Evolutionary conservation across 1,140 invertebrate genomes (phyloP).

Genomic region (Sesamia nonagrioides): DNA sequence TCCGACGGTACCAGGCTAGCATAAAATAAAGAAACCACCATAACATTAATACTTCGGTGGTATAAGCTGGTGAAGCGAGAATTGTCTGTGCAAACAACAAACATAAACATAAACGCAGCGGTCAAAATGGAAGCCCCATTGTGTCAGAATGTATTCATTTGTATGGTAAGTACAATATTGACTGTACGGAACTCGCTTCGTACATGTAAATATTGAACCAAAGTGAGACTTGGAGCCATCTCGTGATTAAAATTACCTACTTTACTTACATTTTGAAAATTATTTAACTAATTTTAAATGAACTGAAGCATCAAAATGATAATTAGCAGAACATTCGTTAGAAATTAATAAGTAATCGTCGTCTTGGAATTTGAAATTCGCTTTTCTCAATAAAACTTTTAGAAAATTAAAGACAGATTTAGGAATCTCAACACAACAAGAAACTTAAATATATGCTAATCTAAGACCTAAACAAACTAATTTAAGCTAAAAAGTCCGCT

Average conservation of each 20-base stretch:
- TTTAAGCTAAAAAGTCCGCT: conserved; percentile 15
- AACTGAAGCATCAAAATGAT: not conserved
- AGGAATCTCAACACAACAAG: not conserved
- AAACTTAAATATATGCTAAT: conserved; percentile 31
- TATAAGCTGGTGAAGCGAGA: conserved; percentile 74
- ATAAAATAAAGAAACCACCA: conserved; percentile 71
- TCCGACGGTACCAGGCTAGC: conserved; percentile 55
- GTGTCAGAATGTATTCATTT: conserved; percentile 86
- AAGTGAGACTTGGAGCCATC: conserved; percentile 57
- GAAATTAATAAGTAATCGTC: too few relatives aligned
- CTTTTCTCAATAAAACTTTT: too few relatives aligned
- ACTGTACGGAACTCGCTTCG: conserved; percentile 80
- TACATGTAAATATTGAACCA: conserved; percentile 72
- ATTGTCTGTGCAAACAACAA: conserved; percentile 82
- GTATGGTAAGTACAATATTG: conserved; percentile 83
- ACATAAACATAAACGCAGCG: conserved; percentile 73
- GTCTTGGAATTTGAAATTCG: too few relatives aligned
- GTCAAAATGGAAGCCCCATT: conserved; percentile 85
- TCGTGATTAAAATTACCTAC: conserved; percentile 62
- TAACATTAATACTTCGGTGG: conserved; percentile 71
- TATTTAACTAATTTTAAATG: not conserved
- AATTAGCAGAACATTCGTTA: too few relatives aligned
- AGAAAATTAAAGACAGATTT: too few relatives aligned
- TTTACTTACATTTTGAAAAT: not conserved
- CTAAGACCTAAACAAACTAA: conserved; percentile 20